Base-by-base conservation (phyloP, 2,888 invertebrate species). In the Acanthosepion pharaonis region DNA sequence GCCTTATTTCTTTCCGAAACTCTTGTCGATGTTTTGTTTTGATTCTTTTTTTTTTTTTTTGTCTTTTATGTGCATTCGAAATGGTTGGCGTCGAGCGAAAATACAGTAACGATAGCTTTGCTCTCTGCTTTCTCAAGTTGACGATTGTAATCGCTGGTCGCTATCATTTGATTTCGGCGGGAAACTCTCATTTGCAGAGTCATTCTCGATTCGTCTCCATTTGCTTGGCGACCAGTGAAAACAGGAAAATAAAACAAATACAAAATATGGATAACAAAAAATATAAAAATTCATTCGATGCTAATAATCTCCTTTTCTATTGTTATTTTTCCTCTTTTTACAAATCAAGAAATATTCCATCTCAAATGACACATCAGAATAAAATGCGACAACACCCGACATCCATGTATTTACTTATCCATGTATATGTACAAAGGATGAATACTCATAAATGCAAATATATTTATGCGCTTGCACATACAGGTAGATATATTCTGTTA, bases 61-160 rank as follows among this genome's bases (percentile, higher is more conserved):
- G 78, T 78, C 78, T 33, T 11, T 78, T 78, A 78, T 78, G 78
- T 33, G n/a, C 78, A 78, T 78, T 78, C 78, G n/a, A n/a, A 78
- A n/a, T n/a, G 15, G n/a, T n/a, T 33, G 78, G 78, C n/a, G 78
- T 15, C n/a, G n/a, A 59, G 23, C 59, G 23, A 59, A 59, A 23
- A 59, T 23, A 23, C 23, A 59, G 59, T 23, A 59, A 23, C 23
- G 59, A 59, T 59, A 59, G 59, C 15, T 78, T 15, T 78, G 15
- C n/a, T 78, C n/a, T 78, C 15, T n/a, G 15, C 33, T n/a, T 33
- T 78, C 78, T 78, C 64, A 6, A 25, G 28, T 28, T 78, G 78
- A n/a, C n/a, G n/a, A n/a, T 78, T 78, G 78, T 78, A 78, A 78
- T 78, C 78, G 78, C 78, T 78, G n/a, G 78, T n/a, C 78, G n/a